Evolutionary conservation across 1,140 invertebrate genomes (phyloP), one percentile per base, ranked within the genome.

Genomic region (Meloidogyne chitwoodi): DNA sequence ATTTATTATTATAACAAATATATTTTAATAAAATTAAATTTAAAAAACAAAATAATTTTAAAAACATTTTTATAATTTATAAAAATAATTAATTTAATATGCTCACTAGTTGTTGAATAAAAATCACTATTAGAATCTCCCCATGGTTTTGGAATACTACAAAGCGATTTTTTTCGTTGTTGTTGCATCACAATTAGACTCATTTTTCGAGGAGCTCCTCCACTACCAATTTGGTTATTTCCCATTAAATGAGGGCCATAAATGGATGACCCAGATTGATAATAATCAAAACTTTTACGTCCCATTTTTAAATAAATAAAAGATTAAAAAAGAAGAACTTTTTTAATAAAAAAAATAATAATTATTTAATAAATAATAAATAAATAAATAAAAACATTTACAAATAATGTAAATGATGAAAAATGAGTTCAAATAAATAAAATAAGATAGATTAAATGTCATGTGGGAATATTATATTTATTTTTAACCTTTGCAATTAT

Each of bases 111-210:
- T 22, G 71, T 73, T 22, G 48, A 63, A 24, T 73, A 73, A 72
- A 56, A 48, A 27, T 64, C 48, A 62, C 34, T 26, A 14, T 22
- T n/a, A 56, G 19, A 5, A 38, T 63, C 14, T 22, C 70, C 56
- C 44, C 71, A 34, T 31, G 16, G 71, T 8, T 22, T 56, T 56
- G 71, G 71, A 22, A 73, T 27, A 31, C 26, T 31, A 64, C 71
- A 73, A 34, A 73, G 24, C 3, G 71, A 73, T 22, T 73, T 73
- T 73, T 73, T 73, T 31, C 71, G 56, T 64, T 73, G 71, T 48
- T 73, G 71, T 64, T 73, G 71, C 71, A 73, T 56, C 71, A 73
- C 71, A 73, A 73, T 73, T 64, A 73, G 71, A 73, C 71, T 73
- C 71, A 73, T 73, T 56, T 73, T 73, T 24, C 71, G 71, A 56